These are phyloP conservation scores for Amphimallon solstitiale DNA, from an alignment of 2,888 invertebrate species.

Conservation along the genomic window DNA sequence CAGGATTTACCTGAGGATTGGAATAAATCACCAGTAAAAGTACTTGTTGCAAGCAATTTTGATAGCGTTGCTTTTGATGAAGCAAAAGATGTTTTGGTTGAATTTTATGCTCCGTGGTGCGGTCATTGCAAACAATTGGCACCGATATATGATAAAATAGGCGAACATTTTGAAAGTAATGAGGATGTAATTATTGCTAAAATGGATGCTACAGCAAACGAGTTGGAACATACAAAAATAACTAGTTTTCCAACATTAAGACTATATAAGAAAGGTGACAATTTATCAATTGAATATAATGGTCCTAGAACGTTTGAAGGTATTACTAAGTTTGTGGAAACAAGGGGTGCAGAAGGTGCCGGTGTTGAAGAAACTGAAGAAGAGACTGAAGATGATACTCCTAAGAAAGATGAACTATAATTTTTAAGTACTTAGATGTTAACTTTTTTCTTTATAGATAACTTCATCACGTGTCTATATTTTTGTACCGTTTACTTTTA, in stretches of 20 bases:
- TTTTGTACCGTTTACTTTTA: constrained; percentile 41
- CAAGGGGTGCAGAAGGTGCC: constrained; percentile 84
- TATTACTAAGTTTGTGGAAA: constrained; percentile 92
- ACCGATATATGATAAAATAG: constrained; percentile 92
- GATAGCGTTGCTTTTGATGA: constrained; percentile 89
- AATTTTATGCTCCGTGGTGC: constrained; percentile 99
- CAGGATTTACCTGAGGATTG: constrained; percentile 97
- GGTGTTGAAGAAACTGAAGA: constrained; percentile 71
- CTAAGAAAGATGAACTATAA: constrained; percentile 83
- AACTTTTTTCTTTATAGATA: constrained; percentile 25
- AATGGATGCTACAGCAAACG: constrained; percentile 98
- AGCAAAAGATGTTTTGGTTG: constrained; percentile 93
- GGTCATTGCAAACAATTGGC: constrained; percentile 98
- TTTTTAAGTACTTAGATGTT: constrained; percentile 37
- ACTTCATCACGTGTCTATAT: constrained; percentile 37
- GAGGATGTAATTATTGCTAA: constrained; percentile 92
- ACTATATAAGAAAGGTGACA: constrained; percentile 92
- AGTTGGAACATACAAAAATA: constrained; percentile 95
- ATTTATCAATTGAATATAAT: constrained; percentile 89
- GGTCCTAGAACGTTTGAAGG: constrained; percentile 95
- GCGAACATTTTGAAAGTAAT: constrained; percentile 87
- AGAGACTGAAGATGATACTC: constrained; percentile 77
- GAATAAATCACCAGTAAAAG: constrained; percentile 94
- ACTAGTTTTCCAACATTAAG: constrained; percentile 95
- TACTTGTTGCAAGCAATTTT: constrained; percentile 94